Evolutionary conservation across 2,113 vertebrate genomes (phyloP).

Genomic region (Phrynocephalus versicolor): DNA sequence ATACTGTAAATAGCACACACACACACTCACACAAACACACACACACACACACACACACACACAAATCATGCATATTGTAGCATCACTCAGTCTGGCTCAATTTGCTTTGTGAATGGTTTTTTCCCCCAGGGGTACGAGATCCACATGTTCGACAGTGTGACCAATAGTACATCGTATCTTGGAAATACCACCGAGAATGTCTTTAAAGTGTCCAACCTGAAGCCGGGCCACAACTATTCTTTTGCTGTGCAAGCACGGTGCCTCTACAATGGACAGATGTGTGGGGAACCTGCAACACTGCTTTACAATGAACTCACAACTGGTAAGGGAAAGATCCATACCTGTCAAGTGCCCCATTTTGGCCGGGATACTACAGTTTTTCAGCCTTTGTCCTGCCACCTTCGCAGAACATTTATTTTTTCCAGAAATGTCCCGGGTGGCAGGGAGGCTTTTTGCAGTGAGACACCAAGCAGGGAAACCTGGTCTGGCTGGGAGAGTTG

Average conservation of each 20-base stretch:
- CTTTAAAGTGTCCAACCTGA: constrained; percentile 90
- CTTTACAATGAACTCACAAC: constrained; percentile 83
- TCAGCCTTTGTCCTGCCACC: too few relatives aligned
- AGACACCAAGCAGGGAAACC: too few relatives aligned
- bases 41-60: neutral
- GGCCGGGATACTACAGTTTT: too few relatives aligned
- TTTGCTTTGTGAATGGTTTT: neutral
- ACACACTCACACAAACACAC: too few relatives aligned
- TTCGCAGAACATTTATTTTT: too few relatives aligned
- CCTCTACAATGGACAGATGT: constrained; percentile 87
- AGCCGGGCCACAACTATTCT: constrained; percentile 91
- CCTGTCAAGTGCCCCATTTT: too few relatives aligned
- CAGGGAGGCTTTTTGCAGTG: too few relatives aligned
- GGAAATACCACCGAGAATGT: constrained; percentile 95
- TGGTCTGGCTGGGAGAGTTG: too few relatives aligned
- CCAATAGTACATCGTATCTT: constrained; percentile 83
- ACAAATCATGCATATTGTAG: neutral
- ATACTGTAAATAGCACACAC: too few relatives aligned
- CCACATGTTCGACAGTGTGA: constrained; percentile 86
- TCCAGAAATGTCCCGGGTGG: too few relatives aligned
- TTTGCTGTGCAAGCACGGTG: constrained; percentile 92
- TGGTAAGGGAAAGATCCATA: constrained; percentile 73
- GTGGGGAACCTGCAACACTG: constrained; percentile 87
- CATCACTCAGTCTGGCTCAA: too few relatives aligned
- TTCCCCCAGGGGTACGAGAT: constrained; percentile 90